A percentile compares a stretch with the other conserved stretches of the same genome.
phyloP scores from a whole-genome alignment of 2,113 vertebrate species.

The Crotalus viridis region DNA sequence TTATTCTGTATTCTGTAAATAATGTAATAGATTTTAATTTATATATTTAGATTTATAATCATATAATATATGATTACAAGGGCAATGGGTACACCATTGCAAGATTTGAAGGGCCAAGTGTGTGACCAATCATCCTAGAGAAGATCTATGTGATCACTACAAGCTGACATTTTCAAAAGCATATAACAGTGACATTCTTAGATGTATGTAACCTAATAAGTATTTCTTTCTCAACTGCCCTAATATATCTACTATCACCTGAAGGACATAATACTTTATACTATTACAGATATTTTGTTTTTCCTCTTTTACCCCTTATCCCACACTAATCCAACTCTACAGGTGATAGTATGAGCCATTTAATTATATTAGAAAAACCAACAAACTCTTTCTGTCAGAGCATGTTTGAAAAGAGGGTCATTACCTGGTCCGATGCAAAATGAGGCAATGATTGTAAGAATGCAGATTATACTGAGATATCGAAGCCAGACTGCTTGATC shows the following conservation, averaged over 20 bases:
- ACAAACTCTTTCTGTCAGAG: not conserved
- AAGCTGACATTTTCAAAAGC: not conserved
- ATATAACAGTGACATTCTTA: not conserved
- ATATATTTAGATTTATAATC: not conserved
- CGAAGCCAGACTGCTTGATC: conserved; percentile 77
- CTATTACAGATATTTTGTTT: not conserved
- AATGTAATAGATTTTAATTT: not conserved
- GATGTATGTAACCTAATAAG: not conserved
- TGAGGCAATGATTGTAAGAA: conserved; percentile 86
- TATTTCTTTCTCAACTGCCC: not conserved
- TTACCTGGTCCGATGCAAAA: conserved; percentile 95
- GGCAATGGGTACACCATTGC: not conserved
- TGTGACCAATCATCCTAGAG: not conserved
- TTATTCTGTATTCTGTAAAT: not conserved
- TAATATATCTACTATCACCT: not conserved
- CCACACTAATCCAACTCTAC: not conserved
- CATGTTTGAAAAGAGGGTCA: not conserved
- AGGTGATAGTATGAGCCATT: not conserved
- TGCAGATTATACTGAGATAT: conserved; percentile 84
- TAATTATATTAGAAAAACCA: not conserved
- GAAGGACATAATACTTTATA: not conserved
- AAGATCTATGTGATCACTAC: not conserved
- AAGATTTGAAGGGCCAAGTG: not conserved
- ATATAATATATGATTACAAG: not conserved
- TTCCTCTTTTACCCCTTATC: not conserved